phyloP scores from a whole-genome alignment of 2,888 invertebrate species.

The Griposia aprilina region DNA sequence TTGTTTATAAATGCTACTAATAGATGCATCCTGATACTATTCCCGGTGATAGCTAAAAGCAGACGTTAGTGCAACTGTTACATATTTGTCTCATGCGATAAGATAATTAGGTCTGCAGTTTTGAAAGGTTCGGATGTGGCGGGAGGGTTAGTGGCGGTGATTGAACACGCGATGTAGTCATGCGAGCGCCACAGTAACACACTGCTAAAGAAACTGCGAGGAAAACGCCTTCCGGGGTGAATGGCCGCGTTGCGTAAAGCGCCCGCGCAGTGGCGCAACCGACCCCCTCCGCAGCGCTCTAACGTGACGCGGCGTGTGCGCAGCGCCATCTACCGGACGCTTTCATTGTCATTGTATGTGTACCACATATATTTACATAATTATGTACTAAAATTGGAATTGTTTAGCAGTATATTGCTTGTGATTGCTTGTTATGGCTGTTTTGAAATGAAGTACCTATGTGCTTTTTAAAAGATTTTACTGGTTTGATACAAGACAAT shows the following conservation, averaged over 20 bases:
- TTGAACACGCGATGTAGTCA: conserved; percentile 85
- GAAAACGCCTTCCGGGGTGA: conserved; percentile 91
- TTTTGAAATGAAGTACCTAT: conserved; percentile 4
- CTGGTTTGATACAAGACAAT: background rate
- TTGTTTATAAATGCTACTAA: conserved; percentile 31
- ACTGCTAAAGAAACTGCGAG: conserved; percentile 89
- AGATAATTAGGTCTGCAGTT: conserved; percentile 81
- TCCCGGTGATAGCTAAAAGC: conserved; percentile 57
- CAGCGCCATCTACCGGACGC: conserved; percentile 78
- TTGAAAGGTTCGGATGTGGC: conserved; percentile 78
- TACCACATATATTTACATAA: background rate
- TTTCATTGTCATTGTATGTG: conserved; percentile 39
- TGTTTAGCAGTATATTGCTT: conserved; percentile 1
- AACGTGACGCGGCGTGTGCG: conserved; percentile 67
- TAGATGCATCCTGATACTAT: conserved; percentile 43
- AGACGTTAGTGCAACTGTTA: conserved; percentile 72
- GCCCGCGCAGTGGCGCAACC: conserved; percentile 84
- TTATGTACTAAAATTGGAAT: conserved; percentile 14
- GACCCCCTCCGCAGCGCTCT: conserved; percentile 71
- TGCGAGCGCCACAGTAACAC: conserved; percentile 88
- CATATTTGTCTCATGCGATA: conserved; percentile 78
- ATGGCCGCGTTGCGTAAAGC: conserved; percentile 89
- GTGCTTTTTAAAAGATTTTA: background rate
- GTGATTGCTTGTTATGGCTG: background rate
- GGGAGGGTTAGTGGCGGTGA: conserved; percentile 78